These are phyloP conservation scores for Cinclus mexicanus DNA, from an alignment of 2,113 vertebrate species.

Conservation along the genomic window DNA sequence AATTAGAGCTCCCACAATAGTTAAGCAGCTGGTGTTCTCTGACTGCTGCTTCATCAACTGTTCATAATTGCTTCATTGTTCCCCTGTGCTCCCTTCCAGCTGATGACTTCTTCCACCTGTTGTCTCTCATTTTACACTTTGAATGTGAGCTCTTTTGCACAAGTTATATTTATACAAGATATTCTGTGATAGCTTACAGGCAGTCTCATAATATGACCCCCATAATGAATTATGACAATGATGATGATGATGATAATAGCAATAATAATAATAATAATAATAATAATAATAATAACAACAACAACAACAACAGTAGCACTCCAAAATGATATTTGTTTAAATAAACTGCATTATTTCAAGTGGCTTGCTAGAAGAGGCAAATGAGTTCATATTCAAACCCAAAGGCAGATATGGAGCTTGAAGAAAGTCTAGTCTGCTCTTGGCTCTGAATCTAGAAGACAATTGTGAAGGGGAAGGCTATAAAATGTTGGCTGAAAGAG, in stretches of 20 bases:
- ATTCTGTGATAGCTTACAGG: not conserved
- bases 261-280: no score
- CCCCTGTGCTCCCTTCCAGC: conserved; percentile 51
- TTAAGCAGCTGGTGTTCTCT: conserved; percentile 67
- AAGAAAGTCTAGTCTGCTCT: not conserved
- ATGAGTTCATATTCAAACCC: not conserved
- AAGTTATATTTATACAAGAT: not conserved
- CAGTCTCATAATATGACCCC: not conserved
- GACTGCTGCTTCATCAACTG: conserved; percentile 63
- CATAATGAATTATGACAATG: not conserved
- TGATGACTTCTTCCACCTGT: conserved; percentile 60
- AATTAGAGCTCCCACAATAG: conserved; percentile 62
- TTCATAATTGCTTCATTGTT: conserved; percentile 56
- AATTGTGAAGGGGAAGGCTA: not conserved
- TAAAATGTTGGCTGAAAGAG: not conserved
- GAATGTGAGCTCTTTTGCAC: not conserved
- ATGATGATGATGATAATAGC: no score
- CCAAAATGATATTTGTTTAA: not conserved
- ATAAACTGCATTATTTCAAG: not conserved
- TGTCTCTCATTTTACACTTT: conserved; percentile 32
- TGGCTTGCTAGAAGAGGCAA: not conserved
- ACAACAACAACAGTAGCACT: not conserved
- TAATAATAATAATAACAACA: not conserved
- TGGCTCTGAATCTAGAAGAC: not conserved
- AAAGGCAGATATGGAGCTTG: not conserved